Base-by-base conservation (phyloP, 2,113 vertebrate species). In the Galeopterus variegatus region DNA sequence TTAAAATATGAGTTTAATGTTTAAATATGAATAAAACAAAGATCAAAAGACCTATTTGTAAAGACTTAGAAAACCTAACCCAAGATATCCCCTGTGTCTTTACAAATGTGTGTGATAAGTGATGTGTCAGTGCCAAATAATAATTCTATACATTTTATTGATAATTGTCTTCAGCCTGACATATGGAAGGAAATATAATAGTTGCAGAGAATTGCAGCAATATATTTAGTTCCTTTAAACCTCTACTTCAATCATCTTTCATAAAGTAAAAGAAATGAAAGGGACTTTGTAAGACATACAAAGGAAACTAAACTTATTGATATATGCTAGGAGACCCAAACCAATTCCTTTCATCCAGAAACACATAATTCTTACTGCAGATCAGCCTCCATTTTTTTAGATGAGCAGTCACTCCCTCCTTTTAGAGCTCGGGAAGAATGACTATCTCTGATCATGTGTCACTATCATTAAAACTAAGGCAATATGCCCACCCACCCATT, bases 201-300 rank as follows among this genome's bases (percentile, higher is more conserved):
- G 88, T 76, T 90, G 33, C 81, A 88, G 77, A 77, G 92, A 95
- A 97, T 96, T 92, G 95, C 90, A 96, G 90, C 87, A 94, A 96
- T 95, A 96, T 88, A 95, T 96, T 97, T 96, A 88, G 75, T 72
- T 89, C 83, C 62, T 96, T 97, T 96, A 97, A 96, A 88, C 62
- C 60, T 90, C 96, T 64, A 58, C 76, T 97, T 98, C 95, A 97
- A 94, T 97, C 92, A 88, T 72, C 60, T 93, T 97, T 96, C 95
- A 96, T 93, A 97, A 94, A 95, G 96, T 93, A 96, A 90, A 96
- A 97, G 91, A 97, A 97, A 96, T 97, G 70, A 97, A 96, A 85
- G 79, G 72, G 97, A 97, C 90, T 97, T 96, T 80, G 52, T 80
- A 96, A 95, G 90, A 45, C 96, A 96, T 62, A 88, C 88, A 96